phyloP scores from a whole-genome alignment of 2,888 invertebrate species.

The Mactromeris polynyma region DNA sequence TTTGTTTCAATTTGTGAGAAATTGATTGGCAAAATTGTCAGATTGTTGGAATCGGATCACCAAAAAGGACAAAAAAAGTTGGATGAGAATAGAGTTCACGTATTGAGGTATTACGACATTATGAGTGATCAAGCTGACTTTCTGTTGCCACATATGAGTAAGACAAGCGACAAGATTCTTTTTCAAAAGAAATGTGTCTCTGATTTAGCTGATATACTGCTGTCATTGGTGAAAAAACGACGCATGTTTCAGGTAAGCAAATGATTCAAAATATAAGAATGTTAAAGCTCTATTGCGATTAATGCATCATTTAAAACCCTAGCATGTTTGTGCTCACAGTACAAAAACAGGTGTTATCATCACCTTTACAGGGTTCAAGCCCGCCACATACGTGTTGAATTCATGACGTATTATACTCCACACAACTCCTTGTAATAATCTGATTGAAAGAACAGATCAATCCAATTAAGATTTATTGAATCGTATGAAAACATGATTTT shows the following conservation, averaged over 20 bases:
- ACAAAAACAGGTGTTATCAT: too few relatives aligned
- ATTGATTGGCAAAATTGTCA: constrained; percentile 43
- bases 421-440: too few relatives aligned
- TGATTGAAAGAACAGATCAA: too few relatives aligned
- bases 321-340: too few relatives aligned
- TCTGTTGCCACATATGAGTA: constrained; percentile 36
- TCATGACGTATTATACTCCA: too few relatives aligned
- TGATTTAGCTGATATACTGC: constrained; percentile 61
- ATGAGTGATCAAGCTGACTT: constrained; percentile 37
- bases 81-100: constrained; percentile 53
- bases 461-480: too few relatives aligned
- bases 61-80: constrained; percentile 50
- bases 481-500: too few relatives aligned
- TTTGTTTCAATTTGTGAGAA: constrained; percentile 59
- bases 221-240: constrained; percentile 58
- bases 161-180: constrained; percentile 31
- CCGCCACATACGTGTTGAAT: too few relatives aligned
- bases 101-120: constrained; percentile 55
- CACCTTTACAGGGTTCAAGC: too few relatives aligned
- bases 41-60: constrained; percentile 42
- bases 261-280: background rate
- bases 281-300: too few relatives aligned
- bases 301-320: too few relatives aligned
- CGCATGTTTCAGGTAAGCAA: constrained; percentile 47
- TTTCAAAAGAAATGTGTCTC: constrained; percentile 59